Percentiles rank a stretch among this genome's conserved stretches.
Evolutionary conservation across 35 echinoderm and acorn worm genomes (phyloP).

Genomic region (Heliocidaris erythrogramma): DNA sequence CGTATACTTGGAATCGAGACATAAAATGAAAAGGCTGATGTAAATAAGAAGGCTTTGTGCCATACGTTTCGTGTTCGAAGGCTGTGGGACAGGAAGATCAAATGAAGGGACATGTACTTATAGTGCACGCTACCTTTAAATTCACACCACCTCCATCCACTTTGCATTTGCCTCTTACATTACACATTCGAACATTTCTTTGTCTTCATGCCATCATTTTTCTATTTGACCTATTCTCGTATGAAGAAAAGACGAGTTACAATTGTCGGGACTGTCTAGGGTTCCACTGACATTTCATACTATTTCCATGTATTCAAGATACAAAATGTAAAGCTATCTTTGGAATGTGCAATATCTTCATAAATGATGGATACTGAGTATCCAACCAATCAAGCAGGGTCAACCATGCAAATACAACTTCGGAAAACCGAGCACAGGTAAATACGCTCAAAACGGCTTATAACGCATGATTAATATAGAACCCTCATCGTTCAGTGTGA

Average conservation of each 20-base stretch:
- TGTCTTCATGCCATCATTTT: not conserved
- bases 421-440: too few relatives aligned
- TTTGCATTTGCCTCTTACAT: not conserved
- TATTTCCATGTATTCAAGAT: too few relatives aligned
- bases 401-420: too few relatives aligned
- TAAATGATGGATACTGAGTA: too few relatives aligned
- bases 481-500: too few relatives aligned
- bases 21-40: not conserved
- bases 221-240: not conserved
- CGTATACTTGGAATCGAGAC: not conserved
- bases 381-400: too few relatives aligned
- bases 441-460: too few relatives aligned
- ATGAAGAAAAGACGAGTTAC: not conserved
- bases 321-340: too few relatives aligned
- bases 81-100: not conserved
- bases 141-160: not conserved
- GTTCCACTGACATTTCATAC: not conserved
- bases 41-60: not conserved
- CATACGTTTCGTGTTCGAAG: not conserved
- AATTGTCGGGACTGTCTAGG: not conserved
- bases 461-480: too few relatives aligned
- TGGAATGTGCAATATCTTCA: too few relatives aligned
- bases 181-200: not conserved
- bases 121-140: not conserved
- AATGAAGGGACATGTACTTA: not conserved